phyloP scores from a whole-genome alignment of 1,140 invertebrate genomes.

The Caenorhabditis briggsae region DNA sequence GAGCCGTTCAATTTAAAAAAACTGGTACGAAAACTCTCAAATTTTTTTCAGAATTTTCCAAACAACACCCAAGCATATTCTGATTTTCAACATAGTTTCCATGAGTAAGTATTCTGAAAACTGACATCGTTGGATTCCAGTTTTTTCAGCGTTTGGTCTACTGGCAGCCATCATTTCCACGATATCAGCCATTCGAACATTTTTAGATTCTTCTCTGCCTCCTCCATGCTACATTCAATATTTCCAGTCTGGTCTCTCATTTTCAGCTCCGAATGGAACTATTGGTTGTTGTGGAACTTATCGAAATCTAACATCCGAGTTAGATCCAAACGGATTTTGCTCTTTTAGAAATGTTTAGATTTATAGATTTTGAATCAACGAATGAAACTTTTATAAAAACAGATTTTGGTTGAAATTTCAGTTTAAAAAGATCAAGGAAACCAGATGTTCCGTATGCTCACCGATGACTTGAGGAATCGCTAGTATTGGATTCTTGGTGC shows the following conservation, averaged over 20 bases:
- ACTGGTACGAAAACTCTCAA: no score
- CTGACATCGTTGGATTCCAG: not conserved
- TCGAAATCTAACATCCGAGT: not conserved
- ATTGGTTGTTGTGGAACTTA: constrained; percentile 18
- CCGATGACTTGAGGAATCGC: no score
- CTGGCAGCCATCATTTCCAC: not conserved
- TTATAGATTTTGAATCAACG: not conserved
- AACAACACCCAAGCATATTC: not conserved
- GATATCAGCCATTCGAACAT: constrained; percentile 11
- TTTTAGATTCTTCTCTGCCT: not conserved
- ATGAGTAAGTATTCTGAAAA: not conserved
- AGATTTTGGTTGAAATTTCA: no score
- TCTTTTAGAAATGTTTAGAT: not conserved
- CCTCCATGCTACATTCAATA: constrained; percentile 17
- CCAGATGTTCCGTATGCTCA: no score
- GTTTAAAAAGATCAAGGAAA: no score
- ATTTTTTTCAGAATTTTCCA: not conserved
- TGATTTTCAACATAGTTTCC: not conserved
- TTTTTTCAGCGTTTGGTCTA: not conserved
- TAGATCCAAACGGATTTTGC: not conserved
- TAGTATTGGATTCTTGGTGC: not conserved
- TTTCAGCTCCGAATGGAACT: constrained; percentile 12
- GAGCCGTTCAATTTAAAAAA: not conserved
- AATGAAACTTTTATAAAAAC: not conserved
- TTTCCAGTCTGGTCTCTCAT: not conserved